Conservation (phyloP, 2,113 vertebrate genomes). For the Pygoscelis antarcticus region DNA sequence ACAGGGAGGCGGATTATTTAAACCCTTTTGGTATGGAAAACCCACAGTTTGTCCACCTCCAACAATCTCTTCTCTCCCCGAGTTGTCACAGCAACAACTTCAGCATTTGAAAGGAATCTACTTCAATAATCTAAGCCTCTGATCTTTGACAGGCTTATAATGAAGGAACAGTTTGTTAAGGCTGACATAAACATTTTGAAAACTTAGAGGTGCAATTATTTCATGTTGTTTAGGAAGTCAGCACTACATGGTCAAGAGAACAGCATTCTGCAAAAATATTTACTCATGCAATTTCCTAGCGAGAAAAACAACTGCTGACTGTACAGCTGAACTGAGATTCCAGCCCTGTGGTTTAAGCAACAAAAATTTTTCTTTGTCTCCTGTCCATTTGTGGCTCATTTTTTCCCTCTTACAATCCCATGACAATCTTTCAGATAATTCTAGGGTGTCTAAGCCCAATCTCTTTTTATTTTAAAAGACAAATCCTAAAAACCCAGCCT, state of each 20-base stretch:
- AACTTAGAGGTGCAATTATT: constrained; percentile 67
- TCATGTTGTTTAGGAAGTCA: constrained; percentile 69
- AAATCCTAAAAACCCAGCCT: neutral
- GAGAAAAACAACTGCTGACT: constrained; percentile 52
- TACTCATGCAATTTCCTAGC: constrained; percentile 61
- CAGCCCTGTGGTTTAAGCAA: constrained; percentile 2
- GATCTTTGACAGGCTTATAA: constrained; percentile 79
- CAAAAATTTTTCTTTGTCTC: constrained; percentile 25
- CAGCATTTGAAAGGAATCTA: constrained; percentile 77
- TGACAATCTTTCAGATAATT: neutral
- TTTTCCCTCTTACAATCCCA: neutral
- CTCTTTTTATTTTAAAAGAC: neutral
- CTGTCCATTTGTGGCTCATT: neutral
- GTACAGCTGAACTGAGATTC: constrained; percentile 12
- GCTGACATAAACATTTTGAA: constrained; percentile 76
- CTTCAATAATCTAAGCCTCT: constrained; percentile 82
- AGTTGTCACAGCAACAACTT: constrained; percentile 80
- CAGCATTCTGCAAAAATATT: constrained; percentile 64
- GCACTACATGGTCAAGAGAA: constrained; percentile 31
- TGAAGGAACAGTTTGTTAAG: constrained; percentile 80
- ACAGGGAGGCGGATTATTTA: constrained; percentile 31
- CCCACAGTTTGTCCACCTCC: constrained; percentile 44
- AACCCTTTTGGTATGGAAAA: constrained; percentile 53
- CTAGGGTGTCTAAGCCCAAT: neutral
- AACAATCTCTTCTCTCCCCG: neutral